These are phyloP conservation scores for Spea multiplicata DNA, from an alignment of 2,113 vertebrate genomes.

Conservation along the genomic window DNA sequence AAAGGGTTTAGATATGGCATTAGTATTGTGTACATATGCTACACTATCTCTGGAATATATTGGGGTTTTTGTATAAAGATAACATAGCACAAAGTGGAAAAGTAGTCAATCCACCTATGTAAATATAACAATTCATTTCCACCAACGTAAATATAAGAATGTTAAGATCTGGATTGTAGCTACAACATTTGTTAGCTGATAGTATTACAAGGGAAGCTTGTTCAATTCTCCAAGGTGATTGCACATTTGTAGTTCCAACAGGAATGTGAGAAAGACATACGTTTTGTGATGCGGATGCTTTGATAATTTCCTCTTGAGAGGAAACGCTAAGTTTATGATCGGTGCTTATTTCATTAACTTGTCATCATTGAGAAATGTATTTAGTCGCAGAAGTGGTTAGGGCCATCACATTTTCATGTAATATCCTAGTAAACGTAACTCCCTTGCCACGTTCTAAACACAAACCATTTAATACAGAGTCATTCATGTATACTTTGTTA, in stretches of 20 bases:
- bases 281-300: conserved; percentile 24
- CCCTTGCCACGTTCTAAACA: conserved; percentile 18
- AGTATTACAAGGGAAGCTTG: background rate
- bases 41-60: no score
- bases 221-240: conserved; percentile 19
- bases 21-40: no score
- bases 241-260: background rate
- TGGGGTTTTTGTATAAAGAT: no score
- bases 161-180: conserved; percentile 2
- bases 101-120: no score
- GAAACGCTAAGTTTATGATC: conserved; percentile 22
- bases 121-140: no score
- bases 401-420: conserved; percentile 25
- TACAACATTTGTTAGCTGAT: conserved; percentile 15
- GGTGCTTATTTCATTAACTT: conserved; percentile 31
- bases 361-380: conserved; percentile 32
- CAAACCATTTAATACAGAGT: conserved; percentile 1
- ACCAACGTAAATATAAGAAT: no score
- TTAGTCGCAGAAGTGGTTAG: conserved; percentile 19
- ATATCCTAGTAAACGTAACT: conserved; percentile 8
- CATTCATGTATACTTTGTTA: background rate
- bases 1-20: no score
- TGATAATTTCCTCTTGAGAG: conserved; percentile 37
- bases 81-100: no score
- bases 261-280: conserved; percentile 3